Evolutionary conservation across 2,113 vertebrate species (phyloP).

Genomic region (Lepus europaeus): DNA sequence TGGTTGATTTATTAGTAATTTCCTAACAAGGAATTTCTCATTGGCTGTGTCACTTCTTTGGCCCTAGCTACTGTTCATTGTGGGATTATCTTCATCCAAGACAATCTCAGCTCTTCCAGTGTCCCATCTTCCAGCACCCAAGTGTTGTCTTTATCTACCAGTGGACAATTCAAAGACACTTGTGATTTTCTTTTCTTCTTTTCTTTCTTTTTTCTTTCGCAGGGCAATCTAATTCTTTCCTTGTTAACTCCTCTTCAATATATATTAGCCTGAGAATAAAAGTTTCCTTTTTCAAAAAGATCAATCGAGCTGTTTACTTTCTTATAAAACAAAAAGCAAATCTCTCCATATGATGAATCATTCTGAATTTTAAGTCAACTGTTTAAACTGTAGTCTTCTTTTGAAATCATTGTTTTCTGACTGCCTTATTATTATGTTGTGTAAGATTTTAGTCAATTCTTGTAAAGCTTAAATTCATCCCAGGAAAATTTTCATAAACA

Average conservation of each 20-base stretch:
- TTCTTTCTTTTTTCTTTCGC: background rate
- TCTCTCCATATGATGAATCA: background rate
- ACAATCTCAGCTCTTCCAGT: background rate
- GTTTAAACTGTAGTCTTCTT: background rate
- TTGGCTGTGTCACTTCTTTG: background rate
- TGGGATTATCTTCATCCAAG: background rate
- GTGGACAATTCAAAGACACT: background rate
- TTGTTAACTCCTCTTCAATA: background rate
- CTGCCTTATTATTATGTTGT: background rate
- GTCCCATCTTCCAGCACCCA: background rate
- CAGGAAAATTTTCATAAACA: background rate
- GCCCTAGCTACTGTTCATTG: background rate
- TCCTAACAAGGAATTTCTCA: background rate
- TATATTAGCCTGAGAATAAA: background rate
- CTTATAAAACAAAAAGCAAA: background rate
- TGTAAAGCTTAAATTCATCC: background rate
- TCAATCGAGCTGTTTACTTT: background rate
- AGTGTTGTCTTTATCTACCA: background rate
- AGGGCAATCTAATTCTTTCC: background rate
- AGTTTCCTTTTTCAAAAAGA: background rate
- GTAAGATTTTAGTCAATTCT: background rate
- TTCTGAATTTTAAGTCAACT: background rate
- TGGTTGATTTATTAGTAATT: background rate
- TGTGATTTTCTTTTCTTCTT: background rate
- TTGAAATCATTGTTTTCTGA: background rate